These are phyloP conservation scores for Limnephilus lunatus DNA, from an alignment of 2,888 invertebrate genomes.

Conservation along the genomic window DNA sequence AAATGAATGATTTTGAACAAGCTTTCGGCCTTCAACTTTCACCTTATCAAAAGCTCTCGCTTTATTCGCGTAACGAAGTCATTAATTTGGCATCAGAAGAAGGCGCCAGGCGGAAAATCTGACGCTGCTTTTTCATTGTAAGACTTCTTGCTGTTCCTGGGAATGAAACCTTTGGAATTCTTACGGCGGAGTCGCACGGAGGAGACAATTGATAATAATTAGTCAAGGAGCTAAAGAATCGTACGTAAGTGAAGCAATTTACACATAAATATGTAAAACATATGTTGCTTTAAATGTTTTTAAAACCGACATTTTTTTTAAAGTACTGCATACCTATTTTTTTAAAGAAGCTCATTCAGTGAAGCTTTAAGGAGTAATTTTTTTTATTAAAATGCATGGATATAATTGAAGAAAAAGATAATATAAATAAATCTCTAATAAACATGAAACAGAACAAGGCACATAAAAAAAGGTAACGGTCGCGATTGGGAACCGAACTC, in stretches of 20 bases:
- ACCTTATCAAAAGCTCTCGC: slow-evolving; percentile 24
- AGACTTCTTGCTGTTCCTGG: neutral
- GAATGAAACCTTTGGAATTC: slow-evolving; percentile 5
- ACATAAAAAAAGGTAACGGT: no score
- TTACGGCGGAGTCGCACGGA: neutral
- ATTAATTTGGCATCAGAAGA: slow-evolving; percentile 58
- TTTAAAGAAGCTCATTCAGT: neutral
- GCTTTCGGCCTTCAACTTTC: slow-evolving; percentile 27
- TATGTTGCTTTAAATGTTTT: neutral
- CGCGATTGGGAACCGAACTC: no score
- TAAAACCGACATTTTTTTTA: neutral
- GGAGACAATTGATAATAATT: slow-evolving; percentile 29
- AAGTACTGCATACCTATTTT: neutral
- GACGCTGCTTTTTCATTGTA: slow-evolving; percentile 49
- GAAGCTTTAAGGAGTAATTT: neutral
- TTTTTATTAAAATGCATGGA: no score
- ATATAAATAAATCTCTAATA: no score
- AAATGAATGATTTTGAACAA: slow-evolving; percentile 31
- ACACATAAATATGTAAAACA: neutral
- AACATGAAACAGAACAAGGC: no score
- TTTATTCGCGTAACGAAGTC: slow-evolving; percentile 60
- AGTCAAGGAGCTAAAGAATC: neutral
- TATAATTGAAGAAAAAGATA: no score
- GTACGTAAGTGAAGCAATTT: neutral
- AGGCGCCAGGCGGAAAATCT: slow-evolving; percentile 53